These are phyloP conservation scores for Zeugodacus cucurbitae DNA, from an alignment of 1,140 invertebrate species.

Conservation along the genomic window DNA sequence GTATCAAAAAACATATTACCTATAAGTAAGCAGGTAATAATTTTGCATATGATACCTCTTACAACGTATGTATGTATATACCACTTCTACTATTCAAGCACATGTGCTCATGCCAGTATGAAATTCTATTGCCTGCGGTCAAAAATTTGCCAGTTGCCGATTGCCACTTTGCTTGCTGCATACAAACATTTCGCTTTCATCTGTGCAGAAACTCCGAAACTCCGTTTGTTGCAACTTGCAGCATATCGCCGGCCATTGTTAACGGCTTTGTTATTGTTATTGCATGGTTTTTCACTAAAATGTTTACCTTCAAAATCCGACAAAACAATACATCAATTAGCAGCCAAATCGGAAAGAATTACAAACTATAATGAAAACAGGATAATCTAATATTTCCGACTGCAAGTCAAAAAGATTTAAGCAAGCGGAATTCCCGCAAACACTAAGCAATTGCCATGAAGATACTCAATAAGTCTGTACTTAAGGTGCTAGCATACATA, in stretches of 20 bases:
- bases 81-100: too few relatives aligned
- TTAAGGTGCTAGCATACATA: neutral
- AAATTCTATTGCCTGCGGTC: neutral
- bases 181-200: neutral
- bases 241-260: neutral
- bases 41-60: too few relatives aligned
- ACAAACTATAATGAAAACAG: conserved; percentile 62
- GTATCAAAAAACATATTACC: too few relatives aligned
- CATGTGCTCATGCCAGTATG: too few relatives aligned
- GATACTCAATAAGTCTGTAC: neutral
- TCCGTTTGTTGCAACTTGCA: neutral
- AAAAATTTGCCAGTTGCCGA: neutral
- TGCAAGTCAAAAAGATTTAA: conserved; percentile 63
- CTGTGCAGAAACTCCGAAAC: neutral
- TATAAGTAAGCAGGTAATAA: too few relatives aligned
- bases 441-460: neutral
- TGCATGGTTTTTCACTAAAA: conserved; percentile 16
- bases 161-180: neutral
- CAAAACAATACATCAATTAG: conserved; percentile 43
- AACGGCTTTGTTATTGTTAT: conserved; percentile 7
- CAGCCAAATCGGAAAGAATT: conserved; percentile 48
- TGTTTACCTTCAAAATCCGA: conserved; percentile 32
- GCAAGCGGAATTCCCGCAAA: conserved; percentile 60
- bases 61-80: too few relatives aligned
- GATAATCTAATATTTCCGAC: conserved; percentile 63